Conservation (phyloP, 2,888 invertebrate species). For the Trichogramma evanescens region DNA sequence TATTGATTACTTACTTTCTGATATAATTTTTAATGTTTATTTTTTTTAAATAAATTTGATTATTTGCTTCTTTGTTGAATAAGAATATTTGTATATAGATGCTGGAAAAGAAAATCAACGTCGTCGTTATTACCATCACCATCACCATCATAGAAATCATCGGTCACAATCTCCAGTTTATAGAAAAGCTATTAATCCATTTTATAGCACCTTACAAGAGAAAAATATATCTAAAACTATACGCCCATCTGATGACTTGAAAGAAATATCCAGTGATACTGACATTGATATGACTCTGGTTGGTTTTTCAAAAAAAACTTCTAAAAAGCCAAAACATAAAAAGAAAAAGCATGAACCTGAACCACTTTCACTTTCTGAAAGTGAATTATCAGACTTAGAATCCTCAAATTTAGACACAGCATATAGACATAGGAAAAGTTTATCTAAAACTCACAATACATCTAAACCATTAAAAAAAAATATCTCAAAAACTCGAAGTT, state of each 20-base stretch:
- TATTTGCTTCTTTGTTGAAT: constrained; percentile 38
- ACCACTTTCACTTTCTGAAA: no score
- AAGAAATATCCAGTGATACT: constrained; percentile 43
- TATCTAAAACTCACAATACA: no score
- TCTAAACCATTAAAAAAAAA: no score
- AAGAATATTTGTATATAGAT: constrained; percentile 41
- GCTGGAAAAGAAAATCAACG: constrained; percentile 44
- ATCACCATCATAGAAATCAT: constrained; percentile 7
- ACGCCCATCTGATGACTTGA: constrained; percentile 30
- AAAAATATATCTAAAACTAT: constrained; percentile 25
- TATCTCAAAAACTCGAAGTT: no score
- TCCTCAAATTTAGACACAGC: no score
- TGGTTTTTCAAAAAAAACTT: constrained; percentile 24
- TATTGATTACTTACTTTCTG: constrained; percentile 15
- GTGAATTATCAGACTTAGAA: no score
- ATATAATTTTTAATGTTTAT: not conserved
- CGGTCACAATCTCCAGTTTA: not conserved
- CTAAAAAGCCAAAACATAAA: no score
- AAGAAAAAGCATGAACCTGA: no score
- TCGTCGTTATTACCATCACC: constrained; percentile 30
- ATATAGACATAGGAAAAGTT: no score
- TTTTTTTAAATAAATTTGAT: not conserved
- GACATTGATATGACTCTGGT: constrained; percentile 38
- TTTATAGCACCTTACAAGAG: constrained; percentile 32
- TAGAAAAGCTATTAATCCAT: constrained; percentile 14